Evolutionary conservation across 2,888 invertebrate species (phyloP).

Genomic region (Herminia tarsipennalis): DNA sequence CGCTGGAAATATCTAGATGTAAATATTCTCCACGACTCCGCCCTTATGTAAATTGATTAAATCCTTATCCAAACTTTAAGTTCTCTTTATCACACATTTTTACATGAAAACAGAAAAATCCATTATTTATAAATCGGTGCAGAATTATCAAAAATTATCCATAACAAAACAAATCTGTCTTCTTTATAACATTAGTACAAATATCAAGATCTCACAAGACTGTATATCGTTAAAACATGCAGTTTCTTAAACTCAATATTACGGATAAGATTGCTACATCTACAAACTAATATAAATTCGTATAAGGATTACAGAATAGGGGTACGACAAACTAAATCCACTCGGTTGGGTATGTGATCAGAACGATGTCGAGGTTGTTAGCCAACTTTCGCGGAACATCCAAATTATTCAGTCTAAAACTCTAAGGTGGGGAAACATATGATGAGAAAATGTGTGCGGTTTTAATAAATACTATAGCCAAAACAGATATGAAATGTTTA

Average conservation of each 20-base stretch:
- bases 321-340: slow-evolving; percentile 51
- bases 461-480: slow-evolving; percentile 3
- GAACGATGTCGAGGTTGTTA: slow-evolving; percentile 56
- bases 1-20: no score
- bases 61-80: no score
- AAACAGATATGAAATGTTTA: no score
- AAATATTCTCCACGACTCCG: no score
- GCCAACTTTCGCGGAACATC: slow-evolving; percentile 62
- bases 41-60: no score
- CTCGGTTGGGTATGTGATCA: slow-evolving; percentile 41
- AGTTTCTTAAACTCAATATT: background rate
- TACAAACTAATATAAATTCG: slow-evolving; percentile 1
- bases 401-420: slow-evolving; percentile 57
- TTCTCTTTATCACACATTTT: no score
- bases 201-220: no score
- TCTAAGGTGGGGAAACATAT: slow-evolving; percentile 6
- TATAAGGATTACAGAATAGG: slow-evolving; percentile 32
- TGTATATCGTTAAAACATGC: background rate
- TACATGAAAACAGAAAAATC: no score
- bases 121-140: no score
- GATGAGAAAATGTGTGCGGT: slow-evolving; percentile 4
- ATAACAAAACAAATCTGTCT: no score
- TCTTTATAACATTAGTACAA: no score
- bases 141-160: no score
- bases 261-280: background rate